These are phyloP conservation scores for Scolanthus callimorphus DNA, from an alignment of 92 coral and sea anemone genomes.

Conservation along the genomic window DNA sequence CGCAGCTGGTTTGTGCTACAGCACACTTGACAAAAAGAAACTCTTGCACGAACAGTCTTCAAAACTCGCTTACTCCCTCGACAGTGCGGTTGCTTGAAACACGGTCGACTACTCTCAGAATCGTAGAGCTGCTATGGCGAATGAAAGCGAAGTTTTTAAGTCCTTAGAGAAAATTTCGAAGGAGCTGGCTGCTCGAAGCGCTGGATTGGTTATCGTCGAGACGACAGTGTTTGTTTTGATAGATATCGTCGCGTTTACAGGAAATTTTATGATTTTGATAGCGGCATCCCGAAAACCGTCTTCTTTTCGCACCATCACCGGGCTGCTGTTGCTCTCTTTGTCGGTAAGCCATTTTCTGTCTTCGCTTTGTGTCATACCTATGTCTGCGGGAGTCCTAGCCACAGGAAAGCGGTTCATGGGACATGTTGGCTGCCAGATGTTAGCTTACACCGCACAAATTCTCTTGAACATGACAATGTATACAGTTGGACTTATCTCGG, in stretches of 20 bases:
- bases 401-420: constrained; percentile 30
- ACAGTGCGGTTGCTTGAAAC: no score
- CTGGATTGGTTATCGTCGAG: constrained; percentile 6
- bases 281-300: constrained; percentile 1
- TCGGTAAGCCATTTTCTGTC: constrained; percentile 13
- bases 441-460: constrained; percentile 11
- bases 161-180: no score
- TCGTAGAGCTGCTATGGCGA: no score
- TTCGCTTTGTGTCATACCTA: constrained; percentile 16
- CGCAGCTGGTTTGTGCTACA: no score
- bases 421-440: constrained; percentile 9
- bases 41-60: no score
- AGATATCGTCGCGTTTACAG: constrained; percentile 4
- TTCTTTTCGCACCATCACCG: constrained; percentile 1
- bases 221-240: constrained; percentile 5
- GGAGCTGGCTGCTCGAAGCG: constrained; percentile 10
- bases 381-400: constrained; percentile 26
- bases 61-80: no score
- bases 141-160: no score
- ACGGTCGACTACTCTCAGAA: no score
- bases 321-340: constrained; percentile 8
- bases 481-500: constrained; percentile 15
- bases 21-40: no score
- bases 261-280: constrained; percentile 8
- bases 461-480: constrained; percentile 15